Evolutionary conservation across 1,140 invertebrate species (phyloP), one percentile per base, ranked within the genome.

Genomic region (Bicyclus anynana): DNA sequence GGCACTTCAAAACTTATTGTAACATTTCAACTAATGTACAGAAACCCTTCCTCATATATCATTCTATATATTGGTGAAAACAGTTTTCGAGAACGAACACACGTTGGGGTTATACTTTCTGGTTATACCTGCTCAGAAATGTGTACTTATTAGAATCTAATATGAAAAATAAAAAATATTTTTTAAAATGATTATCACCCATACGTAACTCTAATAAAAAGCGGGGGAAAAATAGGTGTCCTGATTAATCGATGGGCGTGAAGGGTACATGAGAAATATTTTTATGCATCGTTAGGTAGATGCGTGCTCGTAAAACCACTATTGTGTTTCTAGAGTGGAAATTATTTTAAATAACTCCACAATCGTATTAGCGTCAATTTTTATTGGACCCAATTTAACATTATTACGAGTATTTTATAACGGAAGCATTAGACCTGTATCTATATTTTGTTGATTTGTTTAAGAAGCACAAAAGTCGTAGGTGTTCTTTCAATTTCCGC

Each of bases 241-340:
- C 75, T 81, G 80, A 85, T 85, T 84, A 87, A 87, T 87, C 65
- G 74, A 77, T 69, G 69, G 55, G 55, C 63, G 80, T 77, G 69
- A 80, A 61, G 69, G 56, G 44, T 59, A 87, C 84, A 87, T 53
- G 82, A 62, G 65, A 85, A 87, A 85, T 83, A 87, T 84, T 84
- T 87, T 85, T 83, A 76, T 72, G 73, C 69, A 67, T 82, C 84
- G 70, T 87, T 81, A 80, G 68, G 71, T 72, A 75, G 67, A 75
- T 73, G 57, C 21, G 29, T 27, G 38, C 49, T 58, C 53, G 49
- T 60, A 55, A 58, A 53, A 50, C 37, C 35, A 56, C 48, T 64
- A 64, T 64, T 53, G 48, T 59, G 47, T 50, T 57, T 37, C 35
- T 38, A 12, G 23, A 29, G 21, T 42, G 17, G 29, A 33, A 48